Evolutionary conservation across 2,113 vertebrate species (phyloP).

Genomic region (Sardina pilchardus): DNA sequence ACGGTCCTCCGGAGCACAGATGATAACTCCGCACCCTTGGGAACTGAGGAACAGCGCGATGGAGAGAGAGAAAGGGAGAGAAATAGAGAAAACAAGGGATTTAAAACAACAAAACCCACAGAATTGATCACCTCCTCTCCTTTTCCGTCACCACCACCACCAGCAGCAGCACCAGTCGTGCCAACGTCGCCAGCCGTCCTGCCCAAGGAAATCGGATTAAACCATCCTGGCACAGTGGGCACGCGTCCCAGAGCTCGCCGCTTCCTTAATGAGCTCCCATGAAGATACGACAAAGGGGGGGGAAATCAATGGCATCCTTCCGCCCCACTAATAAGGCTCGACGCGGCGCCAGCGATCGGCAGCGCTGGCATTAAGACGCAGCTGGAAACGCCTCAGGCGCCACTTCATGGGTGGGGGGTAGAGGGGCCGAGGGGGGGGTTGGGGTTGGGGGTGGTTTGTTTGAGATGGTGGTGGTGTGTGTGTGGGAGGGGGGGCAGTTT

Average conservation of each 20-base stretch:
- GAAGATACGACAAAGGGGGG: conserved; percentile 58
- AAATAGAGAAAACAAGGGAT: too few relatives aligned
- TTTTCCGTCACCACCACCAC: conserved; percentile 19
- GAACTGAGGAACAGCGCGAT: too few relatives aligned
- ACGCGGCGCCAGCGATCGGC: conserved; percentile 61
- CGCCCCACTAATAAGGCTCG: conserved; percentile 63
- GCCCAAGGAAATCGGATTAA: conserved; percentile 68
- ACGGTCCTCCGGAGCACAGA: too few relatives aligned
- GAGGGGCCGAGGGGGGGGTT: too few relatives aligned
- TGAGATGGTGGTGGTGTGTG: too few relatives aligned
- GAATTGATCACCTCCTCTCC: conserved; percentile 49
- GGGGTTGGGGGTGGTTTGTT: too few relatives aligned
- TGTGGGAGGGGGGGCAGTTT: too few relatives aligned
- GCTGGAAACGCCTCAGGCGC: conserved; percentile 65
- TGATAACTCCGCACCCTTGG: too few relatives aligned
- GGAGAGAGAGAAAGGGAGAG: too few relatives aligned
- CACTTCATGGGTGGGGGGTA: conserved; percentile 46
- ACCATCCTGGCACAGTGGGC: conserved; percentile 55
- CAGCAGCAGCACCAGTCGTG: background rate
- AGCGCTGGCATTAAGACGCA: conserved; percentile 68
- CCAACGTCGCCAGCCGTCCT: conserved; percentile 27
- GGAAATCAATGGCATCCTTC: conserved; percentile 62
- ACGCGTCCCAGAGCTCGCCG: conserved; percentile 46
- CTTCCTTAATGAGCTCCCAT: conserved; percentile 63
- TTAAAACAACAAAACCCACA: conserved; percentile 38